Evolutionary conservation across 2,888 invertebrate genomes (phyloP), one percentile per base, ranked within the genome.

Genomic region (Zonitis immaculata): DNA sequence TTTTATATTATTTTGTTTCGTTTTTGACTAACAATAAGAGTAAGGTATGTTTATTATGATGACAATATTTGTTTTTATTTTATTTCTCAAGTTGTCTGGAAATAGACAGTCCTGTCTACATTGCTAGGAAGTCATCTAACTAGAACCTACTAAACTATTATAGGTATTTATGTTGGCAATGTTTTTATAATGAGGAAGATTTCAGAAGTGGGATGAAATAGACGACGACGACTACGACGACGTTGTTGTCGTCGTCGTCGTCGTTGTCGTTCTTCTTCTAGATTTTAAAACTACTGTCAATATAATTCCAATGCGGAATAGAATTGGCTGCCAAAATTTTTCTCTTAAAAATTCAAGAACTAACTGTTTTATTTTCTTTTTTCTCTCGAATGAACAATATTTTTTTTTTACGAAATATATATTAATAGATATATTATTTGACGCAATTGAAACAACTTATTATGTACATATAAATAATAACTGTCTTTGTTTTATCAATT

Each of bases 101-200:
- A 62, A 62, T 62, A 62, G 62, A 62, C 50, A 52, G 6, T 25
- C 51, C 52, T 56, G 57, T 52, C 52, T 54, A 58, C 60, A 60
- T 63, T 61, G 60, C 63, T 58, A 52, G 46, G 53, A 50, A 59
- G 56, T 59, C 56, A 53, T 57, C 56, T 52, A 56, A 58, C 56
- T 54, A 43, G 47, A 39, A 16, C 16, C 35, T 50, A 32, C 28
- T 39, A 16, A 44, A 39, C 54, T 54, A 54, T 54, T 54, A 54
- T 50, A 27, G 54, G 39, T 44, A 32, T 32, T 6, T 5, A 32
- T 32, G 32, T 14, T 7, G 32, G 32, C 14, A 1, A 5, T 32
- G 14, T 32, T 32, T 32, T 14, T 14, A 14, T 32, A 3, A 32
- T 32, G 6, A 32, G 32, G 14, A 32, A 32, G 32, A 32, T 32